A percentile compares a stretch with the other conserved stretches of the same genome.
Evolutionary conservation across 2,113 vertebrate genomes (phyloP).

Genomic region (Pygoscelis antarcticus): DNA sequence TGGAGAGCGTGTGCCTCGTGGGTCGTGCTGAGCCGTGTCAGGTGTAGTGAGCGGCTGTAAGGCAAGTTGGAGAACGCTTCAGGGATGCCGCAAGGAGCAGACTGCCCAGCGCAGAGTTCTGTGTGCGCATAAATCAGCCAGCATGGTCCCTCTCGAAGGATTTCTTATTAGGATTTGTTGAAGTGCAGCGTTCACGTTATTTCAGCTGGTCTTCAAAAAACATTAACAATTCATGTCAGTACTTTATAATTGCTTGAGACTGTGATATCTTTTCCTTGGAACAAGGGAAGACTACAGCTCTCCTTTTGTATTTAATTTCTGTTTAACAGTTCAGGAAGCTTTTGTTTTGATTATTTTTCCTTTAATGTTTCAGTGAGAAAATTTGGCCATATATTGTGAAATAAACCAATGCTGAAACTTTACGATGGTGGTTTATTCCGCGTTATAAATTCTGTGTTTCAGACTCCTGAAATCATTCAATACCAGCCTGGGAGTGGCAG

Average conservation of each 20-base stretch:
- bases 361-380: not conserved
- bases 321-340: not conserved
- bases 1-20: not conserved
- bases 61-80: not conserved
- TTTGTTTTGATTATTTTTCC: not conserved
- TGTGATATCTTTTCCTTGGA: not conserved
- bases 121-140: not conserved
- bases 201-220: too few relatives aligned
- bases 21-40: constrained; percentile 37
- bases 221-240: accelerated
- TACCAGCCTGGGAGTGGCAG: constrained; percentile 36
- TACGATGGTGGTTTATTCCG: not conserved
- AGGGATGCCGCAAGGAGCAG: not conserved
- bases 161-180: not conserved
- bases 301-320: not conserved
- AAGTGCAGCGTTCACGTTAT: accelerated
- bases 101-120: accelerated
- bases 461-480: not conserved
- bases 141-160: accelerated
- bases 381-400: not conserved
- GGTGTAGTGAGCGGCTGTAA: not conserved
- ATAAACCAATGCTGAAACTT: not conserved
- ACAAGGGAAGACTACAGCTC: not conserved
- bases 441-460: not conserved
- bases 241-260: not conserved